Evolutionary conservation across 2,113 vertebrate species (phyloP).

Genomic region (Amblyopsis rosae): DNA sequence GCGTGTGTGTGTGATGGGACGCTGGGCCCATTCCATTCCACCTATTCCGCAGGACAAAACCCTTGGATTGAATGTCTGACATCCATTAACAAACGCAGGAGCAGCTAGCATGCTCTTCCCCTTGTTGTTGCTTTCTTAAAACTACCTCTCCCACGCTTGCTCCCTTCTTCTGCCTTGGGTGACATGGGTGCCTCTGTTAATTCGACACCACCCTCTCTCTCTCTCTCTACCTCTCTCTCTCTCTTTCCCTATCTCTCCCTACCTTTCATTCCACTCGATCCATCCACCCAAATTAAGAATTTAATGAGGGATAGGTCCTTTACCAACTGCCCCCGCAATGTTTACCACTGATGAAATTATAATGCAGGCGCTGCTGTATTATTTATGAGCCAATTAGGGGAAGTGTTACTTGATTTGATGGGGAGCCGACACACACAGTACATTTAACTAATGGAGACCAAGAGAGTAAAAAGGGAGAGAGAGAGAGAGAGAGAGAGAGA

Average conservation of each 20-base stretch:
- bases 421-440: slow-evolving; percentile 98
- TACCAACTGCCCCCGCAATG: slow-evolving; percentile 93
- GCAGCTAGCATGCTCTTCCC: slow-evolving; percentile 76
- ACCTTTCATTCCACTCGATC: slow-evolving; percentile 69
- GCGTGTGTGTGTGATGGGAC: slow-evolving; percentile 44
- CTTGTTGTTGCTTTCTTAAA: slow-evolving; percentile 59
- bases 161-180: slow-evolving; percentile 78
- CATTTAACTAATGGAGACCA: slow-evolving; percentile 97
- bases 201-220: slow-evolving; percentile 74
- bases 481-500: slow-evolving; percentile 58
- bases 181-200: slow-evolving; percentile 82
- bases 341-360: slow-evolving; percentile 99
- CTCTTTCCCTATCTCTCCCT: slow-evolving; percentile 56
- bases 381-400: slow-evolving; percentile 99
- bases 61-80: slow-evolving; percentile 91
- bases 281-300: slow-evolving; percentile 94
- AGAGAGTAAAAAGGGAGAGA: slow-evolving; percentile 69
- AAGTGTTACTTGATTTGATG: slow-evolving; percentile 99
- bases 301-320: slow-evolving; percentile 98
- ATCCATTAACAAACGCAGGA: slow-evolving; percentile 83
- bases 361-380: slow-evolving; percentile 95
- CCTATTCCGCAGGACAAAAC: slow-evolving; percentile 78
- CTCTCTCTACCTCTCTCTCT: slow-evolving; percentile 81
- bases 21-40: slow-evolving; percentile 74
- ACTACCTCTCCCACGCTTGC: slow-evolving; percentile 29